Conservation (phyloP, 2,113 vertebrate genomes). For the Eulemur rufifrons region DNA sequence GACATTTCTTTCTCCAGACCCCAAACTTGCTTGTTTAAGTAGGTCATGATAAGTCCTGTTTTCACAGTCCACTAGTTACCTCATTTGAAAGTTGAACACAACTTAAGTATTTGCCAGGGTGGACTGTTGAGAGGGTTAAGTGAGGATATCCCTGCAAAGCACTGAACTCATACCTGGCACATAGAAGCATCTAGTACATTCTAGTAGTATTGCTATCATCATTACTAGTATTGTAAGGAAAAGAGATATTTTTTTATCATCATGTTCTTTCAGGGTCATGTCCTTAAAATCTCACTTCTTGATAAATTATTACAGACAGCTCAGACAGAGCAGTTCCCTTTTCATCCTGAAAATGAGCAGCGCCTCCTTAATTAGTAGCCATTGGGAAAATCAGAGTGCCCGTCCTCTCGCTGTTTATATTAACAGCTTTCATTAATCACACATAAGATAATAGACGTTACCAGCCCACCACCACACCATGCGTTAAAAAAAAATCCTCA, state of each 20-base stretch:
- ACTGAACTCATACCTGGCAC: neutral
- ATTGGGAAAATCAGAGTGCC: conserved; percentile 71
- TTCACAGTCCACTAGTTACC: neutral
- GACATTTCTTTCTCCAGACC: neutral
- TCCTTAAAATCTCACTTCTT: conserved; percentile 38
- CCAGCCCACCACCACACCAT: neutral
- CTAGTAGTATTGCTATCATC: neutral
- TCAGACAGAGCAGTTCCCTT: neutral
- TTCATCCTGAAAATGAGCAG: conserved; percentile 60
- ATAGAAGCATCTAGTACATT: neutral
- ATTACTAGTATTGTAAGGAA: neutral
- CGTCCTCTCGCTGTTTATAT: conserved; percentile 68
- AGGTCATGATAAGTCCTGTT: neutral
- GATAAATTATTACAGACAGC: conserved; percentile 63
- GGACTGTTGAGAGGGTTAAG: too few species aligned
- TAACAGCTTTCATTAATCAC: conserved; percentile 62
- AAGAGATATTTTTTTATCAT: neutral
- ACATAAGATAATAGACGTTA: conserved; percentile 28
- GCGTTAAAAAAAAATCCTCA: conserved; percentile 11
- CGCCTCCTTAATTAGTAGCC: conserved; percentile 81
- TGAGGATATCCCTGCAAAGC: neutral
- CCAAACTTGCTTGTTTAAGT: neutral
- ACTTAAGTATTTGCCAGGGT: rapidly evolving
- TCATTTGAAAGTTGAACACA: neutral
- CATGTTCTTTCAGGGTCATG: conserved; percentile 49